phyloP scores from a whole-genome alignment of 1,140 invertebrate genomes.

The Triops cancriformis region DNA sequence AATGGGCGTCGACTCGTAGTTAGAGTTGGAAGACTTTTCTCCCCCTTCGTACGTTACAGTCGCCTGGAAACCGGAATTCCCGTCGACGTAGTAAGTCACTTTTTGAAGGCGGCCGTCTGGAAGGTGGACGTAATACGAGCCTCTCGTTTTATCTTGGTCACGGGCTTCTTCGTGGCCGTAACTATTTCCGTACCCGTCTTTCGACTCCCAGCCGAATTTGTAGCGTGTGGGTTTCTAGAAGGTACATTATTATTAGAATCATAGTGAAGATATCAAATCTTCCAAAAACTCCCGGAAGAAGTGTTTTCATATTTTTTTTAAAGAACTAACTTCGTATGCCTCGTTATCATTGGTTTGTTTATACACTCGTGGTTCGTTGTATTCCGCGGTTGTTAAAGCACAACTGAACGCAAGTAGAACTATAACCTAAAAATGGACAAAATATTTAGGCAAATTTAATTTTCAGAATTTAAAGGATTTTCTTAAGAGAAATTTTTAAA shows the following conservation, averaged over 20 bases:
- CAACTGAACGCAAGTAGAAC: no score
- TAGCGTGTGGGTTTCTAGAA: slow-evolving; percentile 25
- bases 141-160: slow-evolving; percentile 29
- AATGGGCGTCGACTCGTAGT: neutral
- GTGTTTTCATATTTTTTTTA: neutral
- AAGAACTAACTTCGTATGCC: neutral
- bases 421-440: no score
- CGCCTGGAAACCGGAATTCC: slow-evolving; percentile 22
- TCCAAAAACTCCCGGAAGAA: neutral
- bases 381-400: no score
- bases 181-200: slow-evolving; percentile 31
- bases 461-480: no score
- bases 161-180: slow-evolving; percentile 32
- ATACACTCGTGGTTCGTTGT: no score
- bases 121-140: neutral
- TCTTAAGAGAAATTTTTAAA: no score
- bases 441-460: no score
- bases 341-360: no score
- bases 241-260: neutral
- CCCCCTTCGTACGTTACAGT: neutral
- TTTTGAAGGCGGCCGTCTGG: slow-evolving; percentile 13
- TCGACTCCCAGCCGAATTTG: slow-evolving; percentile 32
- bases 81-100: slow-evolving; percentile 21
- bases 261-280: neutral
- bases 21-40: neutral